Percentiles rank a stretch among this genome's conserved stretches.
Evolutionary conservation across 2,888 invertebrate genomes (phyloP).

Genomic region (Eutolmus rufibarbis): DNA sequence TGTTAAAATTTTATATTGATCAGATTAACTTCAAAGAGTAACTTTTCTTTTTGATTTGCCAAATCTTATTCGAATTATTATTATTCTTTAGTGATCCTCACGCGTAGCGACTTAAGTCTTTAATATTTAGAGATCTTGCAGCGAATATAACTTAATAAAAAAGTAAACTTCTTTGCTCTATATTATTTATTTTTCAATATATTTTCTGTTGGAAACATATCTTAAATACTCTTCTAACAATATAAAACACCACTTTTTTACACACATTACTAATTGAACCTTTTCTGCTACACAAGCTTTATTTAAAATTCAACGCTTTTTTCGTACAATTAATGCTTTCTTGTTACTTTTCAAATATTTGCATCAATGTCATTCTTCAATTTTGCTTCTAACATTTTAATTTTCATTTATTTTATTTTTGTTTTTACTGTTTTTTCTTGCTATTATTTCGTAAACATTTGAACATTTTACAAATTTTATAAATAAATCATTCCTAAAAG

Average conservation of each 20-base stretch:
- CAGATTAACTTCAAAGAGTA: no score
- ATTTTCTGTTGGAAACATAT: neutral
- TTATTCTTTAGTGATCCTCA: no score
- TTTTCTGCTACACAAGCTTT: neutral
- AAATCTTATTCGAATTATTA: no score
- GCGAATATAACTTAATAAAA: no score
- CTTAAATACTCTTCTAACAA: neutral
- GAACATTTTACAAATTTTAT: neutral
- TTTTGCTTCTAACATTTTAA: neutral
- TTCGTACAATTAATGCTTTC: neutral
- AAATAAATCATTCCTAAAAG: slow-evolving; percentile 1
- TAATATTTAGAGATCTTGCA: no score
- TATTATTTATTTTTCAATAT: neutral
- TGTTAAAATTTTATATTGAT: no score
- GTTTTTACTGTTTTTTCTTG: neutral
- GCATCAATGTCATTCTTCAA: neutral
- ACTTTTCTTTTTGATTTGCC: no score
- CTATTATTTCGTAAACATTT: neutral
- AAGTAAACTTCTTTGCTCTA: neutral
- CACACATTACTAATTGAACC: neutral
- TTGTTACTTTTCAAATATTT: neutral
- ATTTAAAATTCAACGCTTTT: neutral
- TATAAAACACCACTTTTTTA: neutral
- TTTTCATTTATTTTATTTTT: neutral
- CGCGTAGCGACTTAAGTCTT: no score